Evolutionary conservation across 2,797 vertebrate species (phyloP).

Genomic region (Taenioides sp.): DNA sequence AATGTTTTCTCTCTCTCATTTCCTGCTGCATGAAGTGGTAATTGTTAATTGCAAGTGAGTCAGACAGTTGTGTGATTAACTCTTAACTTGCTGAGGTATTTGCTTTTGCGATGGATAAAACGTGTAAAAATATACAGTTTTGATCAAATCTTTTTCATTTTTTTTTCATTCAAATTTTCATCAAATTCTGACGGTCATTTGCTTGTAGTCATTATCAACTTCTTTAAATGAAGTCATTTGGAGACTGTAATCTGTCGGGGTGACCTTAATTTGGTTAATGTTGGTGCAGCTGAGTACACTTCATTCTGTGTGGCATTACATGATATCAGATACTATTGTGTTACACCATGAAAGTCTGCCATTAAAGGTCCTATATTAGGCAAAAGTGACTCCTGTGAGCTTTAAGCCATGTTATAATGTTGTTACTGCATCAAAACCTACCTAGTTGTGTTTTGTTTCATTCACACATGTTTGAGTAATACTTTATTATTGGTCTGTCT

Average conservation of each 20-base stretch:
- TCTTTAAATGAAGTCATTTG: slow-evolving; percentile 77
- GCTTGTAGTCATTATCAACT: slow-evolving; percentile 72
- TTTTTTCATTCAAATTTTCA: no score
- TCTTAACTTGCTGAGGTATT: slow-evolving; percentile 36
- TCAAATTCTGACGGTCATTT: slow-evolving; percentile 58
- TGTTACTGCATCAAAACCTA: no score
- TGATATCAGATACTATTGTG: slow-evolving; percentile 11
- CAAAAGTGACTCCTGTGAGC: no score
- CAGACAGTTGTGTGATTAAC: slow-evolving; percentile 30
- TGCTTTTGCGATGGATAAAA: neutral
- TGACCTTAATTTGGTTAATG: slow-evolving; percentile 78
- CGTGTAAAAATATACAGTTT: neutral
- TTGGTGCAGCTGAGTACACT: slow-evolving; percentile 65
- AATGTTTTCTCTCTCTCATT: slow-evolving; percentile 39
- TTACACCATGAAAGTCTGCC: slow-evolving; percentile 52
- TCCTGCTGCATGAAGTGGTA: slow-evolving; percentile 33
- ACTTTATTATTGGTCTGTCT: no score
- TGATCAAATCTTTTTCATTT: neutral
- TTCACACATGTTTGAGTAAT: no score
- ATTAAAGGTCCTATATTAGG: slow-evolving; percentile 37
- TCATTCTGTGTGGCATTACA: slow-evolving; percentile 57
- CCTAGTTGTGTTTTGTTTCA: no score
- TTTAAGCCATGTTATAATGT: no score
- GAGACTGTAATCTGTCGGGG: slow-evolving; percentile 71
- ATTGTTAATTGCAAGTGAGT: slow-evolving; percentile 5